Conservation (phyloP, 1,140 invertebrate species). For the Eueides isabella region DNA sequence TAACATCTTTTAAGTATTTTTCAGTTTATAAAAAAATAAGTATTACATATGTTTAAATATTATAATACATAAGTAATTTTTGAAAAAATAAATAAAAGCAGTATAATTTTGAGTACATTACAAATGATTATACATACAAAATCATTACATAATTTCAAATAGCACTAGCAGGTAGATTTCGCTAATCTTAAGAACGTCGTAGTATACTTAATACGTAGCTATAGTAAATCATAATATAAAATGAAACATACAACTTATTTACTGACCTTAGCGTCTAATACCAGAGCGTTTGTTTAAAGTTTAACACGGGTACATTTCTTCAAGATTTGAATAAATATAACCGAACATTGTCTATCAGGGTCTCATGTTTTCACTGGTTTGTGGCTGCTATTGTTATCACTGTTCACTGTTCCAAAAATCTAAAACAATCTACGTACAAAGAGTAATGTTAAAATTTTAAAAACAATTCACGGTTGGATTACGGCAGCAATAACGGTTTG, state of each 20-base stretch:
- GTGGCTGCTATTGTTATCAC: conserved; percentile 47
- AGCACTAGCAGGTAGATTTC: background rate
- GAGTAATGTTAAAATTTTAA: conserved; percentile 54
- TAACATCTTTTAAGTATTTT: background rate
- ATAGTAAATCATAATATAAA: conserved; percentile 11
- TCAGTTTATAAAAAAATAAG: background rate
- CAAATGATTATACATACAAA: background rate
- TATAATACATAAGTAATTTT: background rate
- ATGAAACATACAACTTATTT: conserved; percentile 18
- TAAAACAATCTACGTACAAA: conserved; percentile 43
- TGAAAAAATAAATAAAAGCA: background rate
- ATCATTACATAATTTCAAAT: background rate
- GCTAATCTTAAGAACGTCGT: too few relatives aligned
- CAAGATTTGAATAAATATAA: conserved; percentile 45
- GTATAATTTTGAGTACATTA: background rate
- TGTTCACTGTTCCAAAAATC: conserved; percentile 58
- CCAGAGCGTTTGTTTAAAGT: conserved; percentile 18
- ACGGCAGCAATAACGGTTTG: conserved; percentile 48
- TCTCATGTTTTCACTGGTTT: conserved; percentile 58
- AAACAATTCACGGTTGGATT: conserved; percentile 66
- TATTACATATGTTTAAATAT: background rate
- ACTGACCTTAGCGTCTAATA: conserved; percentile 6
- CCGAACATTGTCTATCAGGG: conserved; percentile 57
- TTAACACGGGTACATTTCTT: conserved; percentile 36
- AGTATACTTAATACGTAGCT: too few relatives aligned